Percentiles rank a stretch among this genome's conserved stretches.
These are phyloP conservation scores for Helicoverpa armigera DNA, from an alignment of 1,140 invertebrate species.

Conservation along the genomic window DNA sequence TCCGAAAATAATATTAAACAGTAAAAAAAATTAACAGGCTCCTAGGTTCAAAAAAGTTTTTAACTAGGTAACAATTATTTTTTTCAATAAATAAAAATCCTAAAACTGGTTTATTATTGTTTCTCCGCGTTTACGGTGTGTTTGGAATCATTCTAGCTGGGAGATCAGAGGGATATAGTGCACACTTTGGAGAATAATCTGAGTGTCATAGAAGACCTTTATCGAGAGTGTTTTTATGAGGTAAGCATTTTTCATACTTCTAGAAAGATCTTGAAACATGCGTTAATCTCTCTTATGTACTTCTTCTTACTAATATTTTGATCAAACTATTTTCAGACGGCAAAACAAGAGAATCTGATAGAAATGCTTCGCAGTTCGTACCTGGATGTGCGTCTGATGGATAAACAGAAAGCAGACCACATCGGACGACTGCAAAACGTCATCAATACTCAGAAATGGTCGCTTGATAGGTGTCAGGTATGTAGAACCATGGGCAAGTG, in stretches of 20 bases:
- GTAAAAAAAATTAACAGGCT: no score
- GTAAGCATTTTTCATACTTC: slow-evolving; percentile 57
- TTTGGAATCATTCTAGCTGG: slow-evolving; percentile 62
- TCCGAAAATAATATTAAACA: no score
- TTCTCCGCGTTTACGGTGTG: slow-evolving; percentile 43
- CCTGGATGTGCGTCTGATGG: slow-evolving; percentile 64
- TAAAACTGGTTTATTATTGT: background rate
- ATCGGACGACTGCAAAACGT: slow-evolving; percentile 59
- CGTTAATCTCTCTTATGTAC: no score
- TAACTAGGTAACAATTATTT: no score
- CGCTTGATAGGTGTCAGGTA: slow-evolving; percentile 62
- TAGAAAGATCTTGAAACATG: no score
- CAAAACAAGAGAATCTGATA: slow-evolving; percentile 77
- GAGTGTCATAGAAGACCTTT: slow-evolving; percentile 73
- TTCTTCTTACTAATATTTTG: no score
- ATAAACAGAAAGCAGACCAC: slow-evolving; percentile 62
- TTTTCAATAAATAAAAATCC: no score
- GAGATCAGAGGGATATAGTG: slow-evolving; percentile 63
- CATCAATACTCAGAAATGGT: slow-evolving; percentile 63
- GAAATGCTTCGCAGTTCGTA: slow-evolving; percentile 67
- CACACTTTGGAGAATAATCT: slow-evolving; percentile 69
- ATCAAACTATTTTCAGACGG: slow-evolving; percentile 59
- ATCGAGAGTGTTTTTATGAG: slow-evolving; percentile 79
- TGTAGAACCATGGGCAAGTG: background rate
- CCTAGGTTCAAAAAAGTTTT: no score